Evolutionary conservation across 2,888 invertebrate genomes (phyloP).

Genomic region (Petrophora chlorosata): DNA sequence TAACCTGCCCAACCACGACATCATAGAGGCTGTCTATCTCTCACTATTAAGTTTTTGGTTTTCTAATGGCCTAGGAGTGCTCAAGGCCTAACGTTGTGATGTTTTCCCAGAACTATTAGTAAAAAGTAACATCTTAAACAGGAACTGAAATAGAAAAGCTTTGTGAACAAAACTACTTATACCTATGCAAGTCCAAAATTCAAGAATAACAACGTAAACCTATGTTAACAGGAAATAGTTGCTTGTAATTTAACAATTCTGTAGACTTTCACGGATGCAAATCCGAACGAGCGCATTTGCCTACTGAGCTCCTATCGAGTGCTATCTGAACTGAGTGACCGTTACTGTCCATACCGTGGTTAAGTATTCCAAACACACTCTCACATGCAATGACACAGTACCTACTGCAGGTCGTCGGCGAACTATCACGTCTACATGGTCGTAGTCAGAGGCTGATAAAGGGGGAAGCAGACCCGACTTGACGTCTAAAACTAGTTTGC

Average conservation of each 20-base stretch:
- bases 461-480: background rate
- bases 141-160: no score
- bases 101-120: no score
- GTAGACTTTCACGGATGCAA: slow-evolving; percentile 1
- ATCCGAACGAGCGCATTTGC: background rate
- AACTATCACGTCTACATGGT: slow-evolving; percentile 45
- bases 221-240: no score
- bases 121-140: no score
- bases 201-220: no score
- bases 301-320: slow-evolving; percentile 33
- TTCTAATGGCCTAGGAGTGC: no score
- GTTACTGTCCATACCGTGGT: slow-evolving; percentile 43
- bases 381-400: slow-evolving; percentile 55
- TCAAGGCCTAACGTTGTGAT: no score
- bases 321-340: slow-evolving; percentile 45
- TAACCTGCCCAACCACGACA: no score
- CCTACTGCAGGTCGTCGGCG: slow-evolving; percentile 39
- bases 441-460: background rate
- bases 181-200: no score
- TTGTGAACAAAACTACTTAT: no score
- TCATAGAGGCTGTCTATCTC: no score
- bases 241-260: slow-evolving; percentile 8
- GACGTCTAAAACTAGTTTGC: background rate
- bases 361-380: slow-evolving; percentile 70
- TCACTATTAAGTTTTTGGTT: no score